These are phyloP conservation scores for Chloromyia formosa DNA, from an alignment of 2,888 invertebrate species.

Conservation along the genomic window DNA sequence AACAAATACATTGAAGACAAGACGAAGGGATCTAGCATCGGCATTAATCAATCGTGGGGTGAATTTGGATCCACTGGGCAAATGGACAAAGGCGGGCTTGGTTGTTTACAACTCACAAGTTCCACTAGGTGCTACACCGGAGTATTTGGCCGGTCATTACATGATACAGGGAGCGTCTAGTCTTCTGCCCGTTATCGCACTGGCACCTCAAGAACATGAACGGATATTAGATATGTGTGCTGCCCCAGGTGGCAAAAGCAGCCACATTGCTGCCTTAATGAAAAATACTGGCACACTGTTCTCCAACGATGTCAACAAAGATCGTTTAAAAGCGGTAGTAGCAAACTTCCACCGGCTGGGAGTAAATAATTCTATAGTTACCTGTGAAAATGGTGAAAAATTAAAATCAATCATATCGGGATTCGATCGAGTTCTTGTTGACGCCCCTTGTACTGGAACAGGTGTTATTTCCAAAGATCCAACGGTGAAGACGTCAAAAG, in stretches of 20 bases:
- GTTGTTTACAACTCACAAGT: conserved; percentile 96
- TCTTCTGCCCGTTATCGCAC: conserved; percentile 95
- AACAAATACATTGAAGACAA: conserved; percentile 92
- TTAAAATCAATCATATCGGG: conserved; percentile 85
- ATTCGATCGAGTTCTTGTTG: conserved; percentile 94
- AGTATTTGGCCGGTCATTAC: conserved; percentile 98
- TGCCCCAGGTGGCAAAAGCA: conserved; percentile 98
- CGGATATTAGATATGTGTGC: conserved; percentile 95
- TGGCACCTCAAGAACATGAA: conserved; percentile 96
- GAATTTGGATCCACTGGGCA: conserved; percentile 96
- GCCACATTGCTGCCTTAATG: conserved; percentile 97
- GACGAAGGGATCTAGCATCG: conserved; percentile 91
- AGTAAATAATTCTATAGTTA: conserved; percentile 91
- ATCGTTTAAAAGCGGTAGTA: conserved; percentile 89
- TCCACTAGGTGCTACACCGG: conserved; percentile 97
- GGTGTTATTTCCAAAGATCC: conserved; percentile 98
- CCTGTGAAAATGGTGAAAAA: conserved; percentile 88
- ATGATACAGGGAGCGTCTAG: conserved; percentile 97
- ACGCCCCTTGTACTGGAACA: conserved; percentile 98
- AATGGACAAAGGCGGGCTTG: conserved; percentile 98
- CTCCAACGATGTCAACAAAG: conserved; percentile 93
- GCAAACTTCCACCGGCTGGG: conserved; percentile 98
- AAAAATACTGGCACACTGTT: conserved; percentile 96
- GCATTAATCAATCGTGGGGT: conserved; percentile 96
- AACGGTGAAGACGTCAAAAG: conserved; percentile 92